Percentiles rank a stretch among this genome's conserved stretches.
These are phyloP conservation scores for Stylophora pistillata DNA, from an alignment of 64 coral and sea anemone species.

Conservation along the genomic window DNA sequence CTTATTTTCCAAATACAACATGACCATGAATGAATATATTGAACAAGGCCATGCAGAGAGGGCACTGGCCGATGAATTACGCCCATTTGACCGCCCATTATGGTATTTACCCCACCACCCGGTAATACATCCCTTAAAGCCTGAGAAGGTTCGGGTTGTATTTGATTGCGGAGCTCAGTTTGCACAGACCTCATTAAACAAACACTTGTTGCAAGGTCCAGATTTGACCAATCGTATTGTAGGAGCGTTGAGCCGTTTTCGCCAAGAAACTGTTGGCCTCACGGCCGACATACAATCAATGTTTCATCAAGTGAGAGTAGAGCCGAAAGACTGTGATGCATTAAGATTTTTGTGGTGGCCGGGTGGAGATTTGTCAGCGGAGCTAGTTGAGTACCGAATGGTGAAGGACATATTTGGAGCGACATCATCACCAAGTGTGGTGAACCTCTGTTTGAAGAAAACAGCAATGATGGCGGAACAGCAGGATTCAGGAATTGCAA, in stretches of 20 bases:
- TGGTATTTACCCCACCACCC: conserved; percentile 68
- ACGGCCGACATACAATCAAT: conserved; percentile 59
- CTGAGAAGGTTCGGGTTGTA: conserved; percentile 18
- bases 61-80: conserved; percentile 29
- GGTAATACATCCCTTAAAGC: conserved; percentile 56
- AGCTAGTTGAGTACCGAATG: conserved; percentile 53
- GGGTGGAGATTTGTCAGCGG: conserved; percentile 38
- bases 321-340: conserved; percentile 39
- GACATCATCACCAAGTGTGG: conserved; percentile 31
- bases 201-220: conserved; percentile 45
- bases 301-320: conserved; percentile 56
- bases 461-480: conserved; percentile 32
- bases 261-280: conserved; percentile 60
- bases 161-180: conserved; percentile 55
- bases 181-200: conserved; percentile 48
- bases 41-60: conserved; percentile 22
- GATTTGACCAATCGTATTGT: conserved; percentile 43
- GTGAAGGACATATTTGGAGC: conserved; percentile 57
- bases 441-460: conserved; percentile 40
- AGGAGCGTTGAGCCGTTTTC: conserved; percentile 60
- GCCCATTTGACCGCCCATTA: neutral
- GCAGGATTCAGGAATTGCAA: neutral
- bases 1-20: conserved; percentile 17
- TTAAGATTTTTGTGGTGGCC: conserved; percentile 60
- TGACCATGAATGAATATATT: conserved; percentile 14